Evolutionary conservation across 2,797 vertebrate species (phyloP).

Genomic region (Sternarchorhynchus goeldii): DNA sequence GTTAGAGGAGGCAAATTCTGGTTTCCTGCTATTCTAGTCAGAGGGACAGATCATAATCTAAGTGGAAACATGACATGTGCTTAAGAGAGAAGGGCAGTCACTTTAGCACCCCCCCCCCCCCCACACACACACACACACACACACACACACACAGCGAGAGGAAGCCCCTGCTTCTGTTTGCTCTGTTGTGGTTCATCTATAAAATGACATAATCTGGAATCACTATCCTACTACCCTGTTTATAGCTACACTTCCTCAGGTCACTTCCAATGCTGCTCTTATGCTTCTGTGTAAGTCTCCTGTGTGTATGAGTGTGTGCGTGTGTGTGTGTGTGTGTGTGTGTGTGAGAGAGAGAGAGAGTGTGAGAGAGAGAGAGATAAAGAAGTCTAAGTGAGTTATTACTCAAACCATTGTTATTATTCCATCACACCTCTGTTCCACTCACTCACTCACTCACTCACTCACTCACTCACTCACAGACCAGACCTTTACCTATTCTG

Average conservation of each 20-base stretch:
- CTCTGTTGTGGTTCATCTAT: slow-evolving; percentile 40
- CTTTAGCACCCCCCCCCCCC: neutral
- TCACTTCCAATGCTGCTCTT: slow-evolving; percentile 36
- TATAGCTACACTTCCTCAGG: slow-evolving; percentile 36
- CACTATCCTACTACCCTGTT: slow-evolving; percentile 50
- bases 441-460: slow-evolving; percentile 24
- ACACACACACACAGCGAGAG: slow-evolving; percentile 20
- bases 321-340: slow-evolving; percentile 27
- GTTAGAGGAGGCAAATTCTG: slow-evolving; percentile 59
- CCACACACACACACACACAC: slow-evolving; percentile 6
- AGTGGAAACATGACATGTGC: slow-evolving; percentile 53
- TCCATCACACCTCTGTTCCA: slow-evolving; percentile 4
- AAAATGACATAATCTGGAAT: slow-evolving; percentile 56
- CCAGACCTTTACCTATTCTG: neutral
- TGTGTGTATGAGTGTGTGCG: neutral
- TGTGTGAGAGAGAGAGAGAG: slow-evolving; percentile 12
- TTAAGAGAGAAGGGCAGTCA: slow-evolving; percentile 18
- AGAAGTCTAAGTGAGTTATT: neutral
- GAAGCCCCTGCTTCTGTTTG: slow-evolving; percentile 46
- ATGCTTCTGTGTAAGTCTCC: slow-evolving; percentile 13
- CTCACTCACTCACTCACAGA: neutral
- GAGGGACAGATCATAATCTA: slow-evolving; percentile 58
- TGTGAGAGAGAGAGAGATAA: neutral
- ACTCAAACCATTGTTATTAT: no score
- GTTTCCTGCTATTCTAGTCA: slow-evolving; percentile 62